These are phyloP conservation scores for Drosophila lutescens DNA, from an alignment of 2,888 invertebrate genomes.

Conservation along the genomic window DNA sequence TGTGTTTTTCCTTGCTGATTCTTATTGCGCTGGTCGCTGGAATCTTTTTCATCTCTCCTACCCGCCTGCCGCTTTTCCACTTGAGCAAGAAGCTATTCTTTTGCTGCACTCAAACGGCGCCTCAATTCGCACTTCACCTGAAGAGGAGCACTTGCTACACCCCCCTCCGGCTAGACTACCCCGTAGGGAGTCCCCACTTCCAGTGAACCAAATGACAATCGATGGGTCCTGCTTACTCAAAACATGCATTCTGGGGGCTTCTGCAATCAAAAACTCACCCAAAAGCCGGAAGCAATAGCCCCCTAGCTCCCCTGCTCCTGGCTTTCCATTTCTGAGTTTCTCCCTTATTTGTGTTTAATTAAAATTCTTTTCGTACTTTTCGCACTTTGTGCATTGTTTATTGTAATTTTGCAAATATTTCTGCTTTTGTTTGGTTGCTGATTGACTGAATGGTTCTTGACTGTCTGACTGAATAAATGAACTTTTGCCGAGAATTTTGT, in stretches of 20 bases:
- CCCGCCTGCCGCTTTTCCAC: conserved; percentile 65
- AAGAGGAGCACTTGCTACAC: conserved; percentile 44
- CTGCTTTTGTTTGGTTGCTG: conserved; percentile 24
- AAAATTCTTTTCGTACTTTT: conserved; percentile 70
- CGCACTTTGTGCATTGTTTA: conserved; percentile 53
- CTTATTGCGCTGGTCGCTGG: conserved; percentile 53
- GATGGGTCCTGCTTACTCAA: conserved; percentile 47
- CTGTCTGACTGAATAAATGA: conserved; percentile 44
- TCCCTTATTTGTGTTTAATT: conserved; percentile 69
- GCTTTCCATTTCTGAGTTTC: conserved; percentile 1
- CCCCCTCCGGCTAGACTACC: background rate
- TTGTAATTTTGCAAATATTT: conserved; percentile 44
- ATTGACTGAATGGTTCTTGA: conserved; percentile 16
- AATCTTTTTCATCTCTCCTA: conserved; percentile 50
- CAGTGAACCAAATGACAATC: conserved; percentile 65
- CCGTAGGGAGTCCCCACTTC: background rate
- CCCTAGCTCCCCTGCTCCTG: background rate
- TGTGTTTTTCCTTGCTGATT: conserved; percentile 29
- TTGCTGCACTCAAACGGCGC: conserved; percentile 69
- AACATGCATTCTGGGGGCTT: conserved; percentile 19
- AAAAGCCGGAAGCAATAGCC: background rate
- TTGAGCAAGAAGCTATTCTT: conserved; percentile 69
- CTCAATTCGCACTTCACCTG: conserved; percentile 79
- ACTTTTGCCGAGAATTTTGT: conserved; percentile 28
- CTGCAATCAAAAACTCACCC: too few species aligned